These are phyloP conservation scores for Brachionus manjavacas DNA, from an alignment of 1,140 invertebrate species.

Conservation along the genomic window DNA sequence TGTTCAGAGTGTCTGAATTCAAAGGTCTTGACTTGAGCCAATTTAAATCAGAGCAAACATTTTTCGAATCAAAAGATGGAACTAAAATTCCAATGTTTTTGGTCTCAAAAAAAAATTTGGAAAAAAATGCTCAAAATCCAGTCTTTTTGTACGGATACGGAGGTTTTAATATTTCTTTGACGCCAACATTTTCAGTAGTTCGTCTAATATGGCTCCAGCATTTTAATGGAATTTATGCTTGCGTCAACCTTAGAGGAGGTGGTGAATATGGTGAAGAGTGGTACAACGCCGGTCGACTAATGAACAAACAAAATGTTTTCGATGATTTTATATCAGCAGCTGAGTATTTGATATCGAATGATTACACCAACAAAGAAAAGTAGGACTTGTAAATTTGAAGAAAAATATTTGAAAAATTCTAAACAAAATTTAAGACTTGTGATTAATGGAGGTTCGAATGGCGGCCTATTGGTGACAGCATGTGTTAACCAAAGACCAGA, in stretches of 20 bases:
- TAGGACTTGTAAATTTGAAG: constrained; percentile 44
- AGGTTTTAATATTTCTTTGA: constrained; percentile 86
- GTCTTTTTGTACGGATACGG: constrained; percentile 91
- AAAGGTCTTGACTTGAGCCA: constrained; percentile 73
- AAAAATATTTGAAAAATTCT: background rate
- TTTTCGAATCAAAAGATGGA: constrained; percentile 88
- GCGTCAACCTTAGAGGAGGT: constrained; percentile 91
- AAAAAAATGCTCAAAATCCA: constrained; percentile 67
- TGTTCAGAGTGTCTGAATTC: constrained; percentile 77
- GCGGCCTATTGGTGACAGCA: constrained; percentile 84
- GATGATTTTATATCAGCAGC: constrained; percentile 91
- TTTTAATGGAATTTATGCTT: constrained; percentile 77
- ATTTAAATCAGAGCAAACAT: constrained; percentile 82
- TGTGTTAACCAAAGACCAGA: constrained; percentile 86
- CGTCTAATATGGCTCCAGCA: constrained; percentile 82
- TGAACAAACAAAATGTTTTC: constrained; percentile 95
- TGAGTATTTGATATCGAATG: constrained; percentile 76
- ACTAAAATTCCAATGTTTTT: constrained; percentile 96
- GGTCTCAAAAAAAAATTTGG: constrained; percentile 54
- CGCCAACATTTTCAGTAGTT: constrained; percentile 75
- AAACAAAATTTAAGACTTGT: constrained; percentile 60
- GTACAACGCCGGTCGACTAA: constrained; percentile 83
- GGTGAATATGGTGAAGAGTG: constrained; percentile 95
- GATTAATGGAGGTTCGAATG: constrained; percentile 92
- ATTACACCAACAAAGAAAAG: constrained; percentile 72